Evolutionary conservation across 2,113 vertebrate species (phyloP).

Genomic region (Serilophus lunatus): DNA sequence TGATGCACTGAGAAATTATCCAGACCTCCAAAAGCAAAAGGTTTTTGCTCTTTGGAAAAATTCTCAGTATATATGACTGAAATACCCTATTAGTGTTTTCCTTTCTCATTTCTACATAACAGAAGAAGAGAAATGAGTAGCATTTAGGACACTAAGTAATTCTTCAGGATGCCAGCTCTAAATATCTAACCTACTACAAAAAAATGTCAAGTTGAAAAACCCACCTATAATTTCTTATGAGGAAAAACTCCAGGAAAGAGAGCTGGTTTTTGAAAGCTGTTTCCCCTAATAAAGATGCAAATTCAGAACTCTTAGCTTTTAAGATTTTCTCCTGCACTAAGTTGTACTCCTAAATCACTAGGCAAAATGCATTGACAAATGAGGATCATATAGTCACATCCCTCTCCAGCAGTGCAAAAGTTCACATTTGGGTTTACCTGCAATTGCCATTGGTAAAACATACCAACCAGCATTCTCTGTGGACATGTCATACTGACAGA

Average conservation of each 20-base stretch:
- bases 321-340: not conserved
- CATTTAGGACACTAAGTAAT: not conserved
- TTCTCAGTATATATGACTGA: not conserved
- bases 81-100: not conserved
- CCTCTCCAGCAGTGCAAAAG: not conserved
- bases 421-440: not conserved
- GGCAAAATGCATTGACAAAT: not conserved
- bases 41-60: slow-evolving; percentile 29
- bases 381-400: not conserved
- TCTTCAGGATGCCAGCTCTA: not conserved
- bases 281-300: not conserved
- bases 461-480: not conserved
- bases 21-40: not conserved
- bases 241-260: not conserved
- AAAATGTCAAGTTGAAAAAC: not conserved
- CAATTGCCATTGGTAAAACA: not conserved
- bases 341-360: not conserved
- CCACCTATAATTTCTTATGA: not conserved
- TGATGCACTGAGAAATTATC: slow-evolving; percentile 20
- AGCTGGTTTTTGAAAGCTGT: not conserved
- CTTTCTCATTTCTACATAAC: not conserved
- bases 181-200: not conserved
- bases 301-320: not conserved
- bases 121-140: not conserved
- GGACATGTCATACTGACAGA: not conserved